Evolutionary conservation across 35 echinoderm and acorn worm species (phyloP).

Genomic region (Holothuria glaberrima): DNA sequence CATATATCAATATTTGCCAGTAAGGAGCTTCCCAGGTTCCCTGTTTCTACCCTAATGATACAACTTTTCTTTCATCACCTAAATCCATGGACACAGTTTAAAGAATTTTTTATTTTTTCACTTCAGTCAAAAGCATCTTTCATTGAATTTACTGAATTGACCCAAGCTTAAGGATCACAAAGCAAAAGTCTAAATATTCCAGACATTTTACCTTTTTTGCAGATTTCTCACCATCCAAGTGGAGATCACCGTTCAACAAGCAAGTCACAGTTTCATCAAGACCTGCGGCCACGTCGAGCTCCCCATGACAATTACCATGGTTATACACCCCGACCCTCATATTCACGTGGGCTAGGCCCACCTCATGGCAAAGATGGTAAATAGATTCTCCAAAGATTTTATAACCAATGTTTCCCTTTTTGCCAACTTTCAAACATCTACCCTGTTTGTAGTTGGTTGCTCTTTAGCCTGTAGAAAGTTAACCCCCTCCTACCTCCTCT

Average conservation of each 20-base stretch:
- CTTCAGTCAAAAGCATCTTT: background rate
- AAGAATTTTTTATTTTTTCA: too few relatives aligned
- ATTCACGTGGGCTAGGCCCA: slow-evolving; percentile 1
- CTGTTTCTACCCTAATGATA: too few relatives aligned
- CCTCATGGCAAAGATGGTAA: slow-evolving; percentile 45
- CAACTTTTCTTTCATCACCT: too few relatives aligned
- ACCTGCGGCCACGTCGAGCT: background rate
- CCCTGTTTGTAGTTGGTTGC: background rate
- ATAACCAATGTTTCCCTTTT: background rate
- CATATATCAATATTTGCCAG: too few relatives aligned
- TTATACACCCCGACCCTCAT: background rate
- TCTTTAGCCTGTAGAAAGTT: background rate
- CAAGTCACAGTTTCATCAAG: slow-evolving; percentile 26
- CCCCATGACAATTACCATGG: slow-evolving; percentile 23
- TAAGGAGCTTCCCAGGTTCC: too few relatives aligned
- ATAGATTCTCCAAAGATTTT: background rate
- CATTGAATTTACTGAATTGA: background rate
- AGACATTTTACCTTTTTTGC: background rate
- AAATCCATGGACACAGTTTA: too few relatives aligned
- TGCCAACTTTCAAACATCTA: background rate
- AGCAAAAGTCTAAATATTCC: too few relatives aligned
- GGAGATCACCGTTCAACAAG: slow-evolving; percentile 38
- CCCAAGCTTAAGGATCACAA: too few relatives aligned
- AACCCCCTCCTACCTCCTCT: too few relatives aligned
- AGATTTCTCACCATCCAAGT: slow-evolving; percentile 46